Evolutionary conservation across 2,797 vertebrate genomes (phyloP), one percentile per base, ranked within the genome.

Genomic region (Lithobates sylvaticus): DNA sequence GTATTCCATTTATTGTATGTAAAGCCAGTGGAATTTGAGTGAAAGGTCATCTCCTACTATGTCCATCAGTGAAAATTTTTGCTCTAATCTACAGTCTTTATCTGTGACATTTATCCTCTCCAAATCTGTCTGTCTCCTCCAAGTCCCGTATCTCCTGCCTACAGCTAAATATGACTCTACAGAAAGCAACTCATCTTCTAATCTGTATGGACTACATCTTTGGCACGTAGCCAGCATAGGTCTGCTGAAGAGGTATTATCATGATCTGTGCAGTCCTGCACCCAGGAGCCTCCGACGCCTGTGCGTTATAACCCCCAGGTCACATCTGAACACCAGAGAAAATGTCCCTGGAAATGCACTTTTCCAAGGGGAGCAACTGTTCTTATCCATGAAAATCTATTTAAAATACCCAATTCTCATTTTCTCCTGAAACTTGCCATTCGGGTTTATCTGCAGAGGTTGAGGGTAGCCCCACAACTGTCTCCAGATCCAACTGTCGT

Each of bases 1-100:
- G 50, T 54, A 54, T 54, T 54, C 50, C 16, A 7, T 26, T 36
- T 36, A 36, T 36, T 36, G 34, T 61, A 23, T 7, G 58, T 26
- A 65, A n/a, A 44, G 42, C 27, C 16, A 34, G 77, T 36, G 73
- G 67, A 74, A 76, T 50, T 44, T 68, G 72, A 15, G 50, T 36
- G 64, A 75, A 9, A 36, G 50, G 42, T 76, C 67, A 70, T 26
- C 26, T 29, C 70, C 65, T 54, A 83, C 69, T 50, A 76, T 70
- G 78, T 68, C 78, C 39, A 65, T 84, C 64, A 58, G 58, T 70
- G 9, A 82, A 61, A 61, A 3, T n/a, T n/a, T 81, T 58, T 50
- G 32, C 34, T 61, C 10, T 84, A 72, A 84, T 84, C 83, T 78
- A 10, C 32, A 32, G 50, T 61, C 67, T 78, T 71, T 84, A 84